phyloP scores from a whole-genome alignment of 1,140 invertebrate genomes.

The Brachionus manjavacas region DNA sequence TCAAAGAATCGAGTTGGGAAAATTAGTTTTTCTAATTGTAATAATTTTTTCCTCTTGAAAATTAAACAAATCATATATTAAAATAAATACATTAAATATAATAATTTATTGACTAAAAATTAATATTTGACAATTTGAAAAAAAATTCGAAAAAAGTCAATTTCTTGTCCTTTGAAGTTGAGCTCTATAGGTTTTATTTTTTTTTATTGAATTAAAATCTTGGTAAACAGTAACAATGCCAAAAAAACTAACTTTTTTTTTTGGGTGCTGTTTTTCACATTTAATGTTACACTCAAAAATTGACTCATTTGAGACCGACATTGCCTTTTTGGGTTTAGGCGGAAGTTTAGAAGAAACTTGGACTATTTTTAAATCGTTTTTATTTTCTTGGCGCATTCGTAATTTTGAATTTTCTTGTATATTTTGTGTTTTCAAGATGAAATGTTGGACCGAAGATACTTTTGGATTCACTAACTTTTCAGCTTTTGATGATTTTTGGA shows the following conservation, averaged over 20 bases:
- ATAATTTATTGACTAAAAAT: not conserved
- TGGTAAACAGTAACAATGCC: not conserved
- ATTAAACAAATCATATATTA: not conserved
- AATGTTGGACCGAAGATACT: not conserved
- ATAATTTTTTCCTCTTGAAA: not conserved
- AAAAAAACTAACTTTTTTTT: not conserved
- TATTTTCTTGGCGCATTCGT: not conserved
- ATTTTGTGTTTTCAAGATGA: not conserved
- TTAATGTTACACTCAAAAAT: not conserved
- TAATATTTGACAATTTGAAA: not conserved
- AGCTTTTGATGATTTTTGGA: not conserved
- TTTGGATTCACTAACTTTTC: not conserved
- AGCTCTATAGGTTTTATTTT: not conserved
- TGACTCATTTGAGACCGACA: not conserved
- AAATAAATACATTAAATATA: not conserved
- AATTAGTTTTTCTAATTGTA: not conserved
- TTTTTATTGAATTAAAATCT: not conserved
- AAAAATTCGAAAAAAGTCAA: not conserved
- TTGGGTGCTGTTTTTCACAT: not conserved
- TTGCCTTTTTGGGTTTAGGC: not conserved
- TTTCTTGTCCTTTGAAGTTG: not conserved
- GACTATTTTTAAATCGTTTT: not conserved
- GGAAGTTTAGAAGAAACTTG: not conserved
- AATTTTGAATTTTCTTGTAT: not conserved
- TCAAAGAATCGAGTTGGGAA: not conserved